Base-by-base conservation (phyloP, 2,888 invertebrate species). In the Oscheius onirici region DNA sequence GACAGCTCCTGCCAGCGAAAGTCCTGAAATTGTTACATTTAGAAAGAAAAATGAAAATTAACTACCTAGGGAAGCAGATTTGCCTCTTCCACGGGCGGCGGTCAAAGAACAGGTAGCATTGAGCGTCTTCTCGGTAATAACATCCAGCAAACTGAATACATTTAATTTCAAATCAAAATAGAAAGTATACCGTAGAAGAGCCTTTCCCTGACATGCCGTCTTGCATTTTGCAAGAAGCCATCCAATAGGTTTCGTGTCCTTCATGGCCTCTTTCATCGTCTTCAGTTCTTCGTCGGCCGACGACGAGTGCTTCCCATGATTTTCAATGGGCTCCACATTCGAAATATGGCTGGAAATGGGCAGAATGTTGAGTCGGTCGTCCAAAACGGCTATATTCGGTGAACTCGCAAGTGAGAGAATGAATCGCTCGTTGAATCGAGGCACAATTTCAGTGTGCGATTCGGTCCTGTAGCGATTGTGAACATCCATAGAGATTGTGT, bases 401-500 rank as follows among this genome's bases (percentile, higher is more conserved):
- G 95, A 95, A 15, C 94, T 93, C 1, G 94, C 92, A 76, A 99
- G 89, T 0, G 96, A 96, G 1, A 97, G 89, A 17, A 99, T 91
- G 87, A 99, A 94, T 75, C 97, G 91, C 89, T 99, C 97, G 89
- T 99, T 99, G 88, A 99, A 99, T 69, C 97, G 91, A 74, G 94
- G 94, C 15, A 94, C 93, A 17, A 99, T 92, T 86, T 94, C 93
- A 87, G 93, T 92, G 88, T 97, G 94, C 0, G 95, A 93, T 90
- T 97, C 97, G 0, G 97, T 99, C 80, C 97, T 91, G 88, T 94
- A 95, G 81, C 94, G 91, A 77, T 94, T 92, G 90, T 99, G 99
- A 0, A 99, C 96, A 90, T 99, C 99, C 99, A 99, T 99, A 77
- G 93, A 92, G 91, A 99, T 93, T 0, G 97, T 93, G 88, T 94